These are phyloP conservation scores for Baryphthengus martii DNA, from an alignment of 2,113 vertebrate species.

Conservation along the genomic window DNA sequence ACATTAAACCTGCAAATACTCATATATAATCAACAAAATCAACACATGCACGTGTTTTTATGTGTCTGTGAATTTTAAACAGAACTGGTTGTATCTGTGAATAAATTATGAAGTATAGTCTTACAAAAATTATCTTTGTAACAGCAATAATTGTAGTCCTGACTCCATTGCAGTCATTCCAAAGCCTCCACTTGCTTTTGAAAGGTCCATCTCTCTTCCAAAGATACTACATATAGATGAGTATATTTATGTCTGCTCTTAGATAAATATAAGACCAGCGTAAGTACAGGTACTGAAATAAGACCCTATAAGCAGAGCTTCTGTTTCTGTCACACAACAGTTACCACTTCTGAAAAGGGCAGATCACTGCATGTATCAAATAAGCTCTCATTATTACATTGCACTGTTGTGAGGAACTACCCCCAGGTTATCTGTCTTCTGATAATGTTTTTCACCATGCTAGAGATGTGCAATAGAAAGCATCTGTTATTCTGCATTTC, in stretches of 20 bases:
- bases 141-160: not conserved
- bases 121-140: not conserved
- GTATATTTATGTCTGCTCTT: not conserved
- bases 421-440: not conserved
- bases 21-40: not conserved
- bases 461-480: not conserved
- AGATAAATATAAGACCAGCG: not conserved
- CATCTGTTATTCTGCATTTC: not conserved
- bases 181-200: not conserved
- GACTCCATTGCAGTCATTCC: not conserved
- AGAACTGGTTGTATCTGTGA: not conserved
- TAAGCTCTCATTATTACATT: not conserved
- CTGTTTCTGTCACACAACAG: not conserved
- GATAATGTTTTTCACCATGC: not conserved
- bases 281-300: not conserved
- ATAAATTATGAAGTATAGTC: not conserved
- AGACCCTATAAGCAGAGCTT: not conserved
- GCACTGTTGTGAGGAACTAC: not conserved
- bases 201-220: not conserved
- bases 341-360: not conserved
- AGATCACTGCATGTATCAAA: not conserved
- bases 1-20: not conserved
- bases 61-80: not conserved
- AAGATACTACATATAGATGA: not conserved
- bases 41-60: not conserved